A percentile compares a stretch with the other conserved stretches of the same genome.
phyloP scores from a whole-genome alignment of 2,113 vertebrate species.

The Zapus hudsonius region DNA sequence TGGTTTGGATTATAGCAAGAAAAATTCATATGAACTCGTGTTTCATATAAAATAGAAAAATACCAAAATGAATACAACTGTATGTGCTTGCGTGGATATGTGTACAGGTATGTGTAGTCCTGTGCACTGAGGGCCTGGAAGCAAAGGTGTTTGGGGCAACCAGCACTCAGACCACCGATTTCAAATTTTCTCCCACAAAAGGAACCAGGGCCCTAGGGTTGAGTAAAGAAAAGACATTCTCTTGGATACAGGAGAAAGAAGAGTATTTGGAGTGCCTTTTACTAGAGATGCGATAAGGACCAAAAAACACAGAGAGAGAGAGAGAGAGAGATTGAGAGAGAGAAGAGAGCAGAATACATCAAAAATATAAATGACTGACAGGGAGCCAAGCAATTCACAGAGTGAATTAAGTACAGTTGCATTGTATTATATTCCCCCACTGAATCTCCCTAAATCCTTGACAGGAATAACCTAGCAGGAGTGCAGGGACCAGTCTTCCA shows the following conservation, averaged over 20 bases:
- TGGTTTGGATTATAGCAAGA: not conserved
- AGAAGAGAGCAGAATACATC: not conserved
- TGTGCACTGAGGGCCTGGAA: not conserved
- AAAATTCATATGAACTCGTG: not conserved
- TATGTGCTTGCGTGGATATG: no score
- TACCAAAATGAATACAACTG: not conserved
- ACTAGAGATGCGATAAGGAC: not conserved
- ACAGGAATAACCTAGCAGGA: not conserved
- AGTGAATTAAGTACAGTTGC: not conserved
- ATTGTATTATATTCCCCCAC: not conserved
- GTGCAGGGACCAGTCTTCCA: not conserved
- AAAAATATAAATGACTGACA: not conserved
- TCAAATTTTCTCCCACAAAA: not conserved
- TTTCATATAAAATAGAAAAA: constrained; percentile 1
- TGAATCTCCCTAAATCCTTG: not conserved
- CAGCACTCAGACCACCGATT: not conserved
- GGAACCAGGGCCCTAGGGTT: not conserved
- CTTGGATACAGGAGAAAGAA: not conserved
- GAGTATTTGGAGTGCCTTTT: not conserved
- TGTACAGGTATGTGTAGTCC: not conserved
- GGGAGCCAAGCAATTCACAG: not conserved
- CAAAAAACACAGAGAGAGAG: not conserved
- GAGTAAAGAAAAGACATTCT: not conserved
- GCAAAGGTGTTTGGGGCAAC: not conserved
- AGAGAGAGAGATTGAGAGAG: no score